These are phyloP conservation scores for Neoniphon sammara DNA, from an alignment of 2,797 vertebrate species.

Conservation along the genomic window DNA sequence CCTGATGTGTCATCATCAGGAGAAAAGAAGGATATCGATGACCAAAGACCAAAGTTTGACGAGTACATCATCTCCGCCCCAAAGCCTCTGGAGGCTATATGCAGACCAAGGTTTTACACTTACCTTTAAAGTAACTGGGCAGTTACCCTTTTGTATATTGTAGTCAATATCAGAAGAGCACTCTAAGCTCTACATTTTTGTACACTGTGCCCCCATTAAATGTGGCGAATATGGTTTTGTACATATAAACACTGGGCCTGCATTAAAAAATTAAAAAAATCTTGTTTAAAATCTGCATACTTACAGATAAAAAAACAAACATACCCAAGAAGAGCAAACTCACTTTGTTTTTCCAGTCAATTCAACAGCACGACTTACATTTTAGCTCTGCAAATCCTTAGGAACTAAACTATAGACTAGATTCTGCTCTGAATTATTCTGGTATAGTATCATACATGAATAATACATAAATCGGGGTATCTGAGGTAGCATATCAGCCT, in stretches of 20 bases:
- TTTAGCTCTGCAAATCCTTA: background rate
- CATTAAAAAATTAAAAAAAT: background rate
- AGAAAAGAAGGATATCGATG: constrained; percentile 84
- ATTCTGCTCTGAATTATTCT: constrained; percentile 9
- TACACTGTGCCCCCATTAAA: background rate
- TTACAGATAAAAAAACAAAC: background rate
- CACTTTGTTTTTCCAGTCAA: background rate
- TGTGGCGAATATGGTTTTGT: background rate
- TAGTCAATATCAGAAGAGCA: background rate
- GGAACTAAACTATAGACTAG: background rate
- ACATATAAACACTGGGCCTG: background rate
- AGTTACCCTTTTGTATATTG: background rate
- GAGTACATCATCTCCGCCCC: constrained; percentile 87
- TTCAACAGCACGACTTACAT: background rate
- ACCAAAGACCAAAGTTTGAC: constrained; percentile 80
- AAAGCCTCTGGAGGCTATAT: constrained; percentile 91
- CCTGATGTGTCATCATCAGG: constrained; percentile 91
- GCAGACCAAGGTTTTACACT: constrained; percentile 88
- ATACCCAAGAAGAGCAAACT: background rate
- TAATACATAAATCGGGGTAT: constrained; percentile 22
- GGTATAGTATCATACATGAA: background rate
- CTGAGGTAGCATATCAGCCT: constrained; percentile 24
- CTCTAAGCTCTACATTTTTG: background rate
- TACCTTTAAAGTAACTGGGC: background rate
- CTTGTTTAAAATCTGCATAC: background rate